Conservation (phyloP, 92 coral and sea anemone genomes). For the Heliopora coerulea region DNA sequence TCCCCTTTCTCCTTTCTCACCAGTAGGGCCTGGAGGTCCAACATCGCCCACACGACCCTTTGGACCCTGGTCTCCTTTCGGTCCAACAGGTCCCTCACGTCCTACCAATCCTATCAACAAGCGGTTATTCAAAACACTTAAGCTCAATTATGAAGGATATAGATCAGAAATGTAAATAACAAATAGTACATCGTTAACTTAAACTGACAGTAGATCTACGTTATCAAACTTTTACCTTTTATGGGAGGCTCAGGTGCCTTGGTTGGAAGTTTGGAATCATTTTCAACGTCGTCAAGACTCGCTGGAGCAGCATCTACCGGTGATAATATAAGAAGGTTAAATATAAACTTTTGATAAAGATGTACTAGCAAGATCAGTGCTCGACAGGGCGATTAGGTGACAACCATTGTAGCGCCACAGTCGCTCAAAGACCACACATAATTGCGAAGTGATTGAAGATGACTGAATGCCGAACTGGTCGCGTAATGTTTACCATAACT, state of each 20-base stretch:
- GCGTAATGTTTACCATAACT: too few species aligned
- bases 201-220: neutral
- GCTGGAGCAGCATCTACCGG: slow-evolving; percentile 16
- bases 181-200: neutral
- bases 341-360: too few species aligned
- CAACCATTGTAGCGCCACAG: too few species aligned
- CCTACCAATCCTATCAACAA: slow-evolving; percentile 10
- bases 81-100: neutral
- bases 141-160: neutral
- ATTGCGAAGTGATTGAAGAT: too few species aligned
- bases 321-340: neutral
- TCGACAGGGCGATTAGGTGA: too few species aligned
- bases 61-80: slow-evolving; percentile 29
- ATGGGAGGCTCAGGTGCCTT: slow-evolving; percentile 12
- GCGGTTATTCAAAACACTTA: neutral
- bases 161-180: neutral
- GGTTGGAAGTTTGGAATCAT: slow-evolving; percentile 22
- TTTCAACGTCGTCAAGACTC: neutral
- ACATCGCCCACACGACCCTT: neutral
- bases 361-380: too few species aligned
- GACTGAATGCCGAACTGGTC: too few species aligned
- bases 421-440: too few species aligned
- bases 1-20: slow-evolving; percentile 30
- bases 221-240: slow-evolving; percentile 4
- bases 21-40: slow-evolving; percentile 1